Base-by-base conservation (phyloP, 2,888 invertebrate species). In the Rhingia rostrata region DNA sequence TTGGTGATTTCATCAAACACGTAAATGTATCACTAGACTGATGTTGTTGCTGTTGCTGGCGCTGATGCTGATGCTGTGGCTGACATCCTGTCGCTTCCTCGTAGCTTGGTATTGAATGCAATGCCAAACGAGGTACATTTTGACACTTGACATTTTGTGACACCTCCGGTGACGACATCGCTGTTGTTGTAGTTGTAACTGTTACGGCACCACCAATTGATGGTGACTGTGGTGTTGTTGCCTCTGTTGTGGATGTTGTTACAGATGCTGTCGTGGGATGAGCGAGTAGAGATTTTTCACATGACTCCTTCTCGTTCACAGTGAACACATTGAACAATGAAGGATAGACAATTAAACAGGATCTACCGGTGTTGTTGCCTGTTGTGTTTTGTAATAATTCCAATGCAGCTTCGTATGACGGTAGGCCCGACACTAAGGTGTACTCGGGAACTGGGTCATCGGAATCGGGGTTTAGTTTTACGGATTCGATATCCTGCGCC, bases 351-450 rank as follows among this genome's bases (percentile, higher is more conserved):
- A 90, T 88, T 82, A 91, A 86, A 80, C 91, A 90, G 73, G 90
- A 88, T 43, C 80, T 53, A 70, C 39, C 69, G 49, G 35, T 49
- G 51, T n/a, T 49, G 41, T 32, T 60, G 72, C 88, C 86, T 33
- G 90, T 89, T 53, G 89, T 86, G 88, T 92, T 92, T 66, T 92
- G 92, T 87, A 94, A 89, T 88, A 94, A 92, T 88, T 93, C 93
- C 88, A 94, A 87, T 3, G 94, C 94, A 86, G 94, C 94, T 75
- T 94, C 94, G 89, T 94, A 94, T 56, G 92, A 93, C 30, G 94
- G 94, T 66, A 94, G 89, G 10, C 94, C 94, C 30, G 94, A 94
- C 51, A 94, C 94, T 63, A 94, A 90, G 7, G 94, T 94, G 88
- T 94, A 94, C 87, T 93, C 93, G 39, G 94, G 94, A 81, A 94